Evolutionary conservation across 2,888 invertebrate genomes (phyloP).

Genomic region (Fissipunctia ypsillon): DNA sequence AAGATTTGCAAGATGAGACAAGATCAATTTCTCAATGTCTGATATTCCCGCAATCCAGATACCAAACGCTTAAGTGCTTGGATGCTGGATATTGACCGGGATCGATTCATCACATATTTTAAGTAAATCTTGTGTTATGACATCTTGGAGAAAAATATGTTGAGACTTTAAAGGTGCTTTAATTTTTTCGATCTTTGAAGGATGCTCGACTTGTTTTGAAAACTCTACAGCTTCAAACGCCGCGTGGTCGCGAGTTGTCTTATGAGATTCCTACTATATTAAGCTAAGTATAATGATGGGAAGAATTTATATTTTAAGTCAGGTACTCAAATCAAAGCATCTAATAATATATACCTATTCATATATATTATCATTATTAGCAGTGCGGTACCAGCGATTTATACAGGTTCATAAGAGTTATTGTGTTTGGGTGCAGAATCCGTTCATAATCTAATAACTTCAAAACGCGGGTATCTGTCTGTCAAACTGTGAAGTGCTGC

Average conservation of each 20-base stretch:
- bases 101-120: constrained; percentile 27
- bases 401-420: neutral
- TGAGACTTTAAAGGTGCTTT: neutral
- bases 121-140: constrained; percentile 14
- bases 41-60: constrained; percentile 9
- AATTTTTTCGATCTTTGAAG: neutral
- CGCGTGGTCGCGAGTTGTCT: neutral
- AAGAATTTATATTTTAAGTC: neutral
- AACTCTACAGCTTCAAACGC: constrained; percentile 14
- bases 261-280: neutral
- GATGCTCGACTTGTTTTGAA: constrained; percentile 3
- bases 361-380: too few species aligned
- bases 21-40: constrained; percentile 32
- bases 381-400: too few species aligned
- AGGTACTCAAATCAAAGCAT: too few species aligned
- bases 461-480: neutral
- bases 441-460: neutral
- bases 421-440: neutral
- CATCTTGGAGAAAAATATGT: neutral
- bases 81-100: neutral
- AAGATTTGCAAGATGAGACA: neutral
- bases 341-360: too few species aligned
- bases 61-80: constrained; percentile 14
- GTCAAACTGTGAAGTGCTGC: neutral
- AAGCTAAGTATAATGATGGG: neutral